phyloP scores from a whole-genome alignment of 2,888 invertebrate genomes.

The Antitype chi region DNA sequence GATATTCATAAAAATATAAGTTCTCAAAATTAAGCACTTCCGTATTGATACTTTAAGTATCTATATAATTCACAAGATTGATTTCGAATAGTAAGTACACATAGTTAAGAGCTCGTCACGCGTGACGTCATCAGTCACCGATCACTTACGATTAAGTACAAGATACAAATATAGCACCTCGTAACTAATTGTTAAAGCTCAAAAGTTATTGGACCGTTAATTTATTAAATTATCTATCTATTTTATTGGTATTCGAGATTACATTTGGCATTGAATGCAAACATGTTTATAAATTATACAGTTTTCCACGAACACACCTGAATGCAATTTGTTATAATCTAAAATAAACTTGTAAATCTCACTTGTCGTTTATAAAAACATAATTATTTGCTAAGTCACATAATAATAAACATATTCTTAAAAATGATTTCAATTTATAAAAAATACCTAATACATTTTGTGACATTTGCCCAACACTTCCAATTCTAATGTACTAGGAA shows the following conservation, averaged over 20 bases:
- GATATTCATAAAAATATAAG: constrained; percentile 64
- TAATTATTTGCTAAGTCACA: constrained; percentile 69
- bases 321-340: constrained; percentile 60
- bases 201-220: constrained; percentile 70
- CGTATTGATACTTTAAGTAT: constrained; percentile 62
- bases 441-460: constrained; percentile 73
- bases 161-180: constrained; percentile 76
- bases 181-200: constrained; percentile 68
- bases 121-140: constrained; percentile 54
- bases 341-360: constrained; percentile 72
- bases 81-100: constrained; percentile 70
- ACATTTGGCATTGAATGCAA: constrained; percentile 67
- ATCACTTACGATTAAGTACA: constrained; percentile 76
- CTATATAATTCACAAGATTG: constrained; percentile 66
- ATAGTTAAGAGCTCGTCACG: constrained; percentile 48
- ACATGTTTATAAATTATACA: constrained; percentile 54
- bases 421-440: constrained; percentile 70
- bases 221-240: constrained; percentile 55
- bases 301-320: constrained; percentile 57
- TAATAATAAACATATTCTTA: constrained; percentile 76
- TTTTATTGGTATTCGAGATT: constrained; percentile 65
- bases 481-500: constrained; percentile 27
- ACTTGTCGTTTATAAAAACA: constrained; percentile 78
- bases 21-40: constrained; percentile 70
- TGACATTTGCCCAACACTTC: constrained; percentile 61